Evolutionary conservation across 2,113 vertebrate genomes (phyloP).

Genomic region (Chionodraco myersi): DNA sequence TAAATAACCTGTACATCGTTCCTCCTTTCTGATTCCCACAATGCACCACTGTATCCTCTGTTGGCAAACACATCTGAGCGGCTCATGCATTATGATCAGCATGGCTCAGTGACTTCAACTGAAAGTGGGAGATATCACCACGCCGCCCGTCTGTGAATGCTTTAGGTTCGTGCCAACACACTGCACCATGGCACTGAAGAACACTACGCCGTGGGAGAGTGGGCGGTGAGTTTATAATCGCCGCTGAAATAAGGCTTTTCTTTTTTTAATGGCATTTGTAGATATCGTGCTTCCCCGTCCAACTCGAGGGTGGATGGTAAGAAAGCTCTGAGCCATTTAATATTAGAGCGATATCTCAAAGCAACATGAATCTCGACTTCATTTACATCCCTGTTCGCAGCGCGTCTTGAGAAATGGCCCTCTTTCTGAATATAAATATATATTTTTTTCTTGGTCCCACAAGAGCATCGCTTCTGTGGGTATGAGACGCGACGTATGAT

Average conservation of each 20-base stretch:
- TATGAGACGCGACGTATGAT: no score
- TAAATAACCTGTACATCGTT: background rate
- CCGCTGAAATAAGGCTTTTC: slow-evolving; percentile 25
- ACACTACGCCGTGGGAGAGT: slow-evolving; percentile 9
- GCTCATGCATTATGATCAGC: background rate
- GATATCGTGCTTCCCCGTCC: slow-evolving; percentile 28
- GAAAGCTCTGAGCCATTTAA: slow-evolving; percentile 62
- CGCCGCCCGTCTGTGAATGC: slow-evolving; percentile 27
- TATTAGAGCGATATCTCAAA: slow-evolving; percentile 61
- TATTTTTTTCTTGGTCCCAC: slow-evolving; percentile 3
- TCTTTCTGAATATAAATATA: slow-evolving; percentile 12
- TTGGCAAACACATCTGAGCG: background rate
- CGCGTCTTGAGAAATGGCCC: slow-evolving; percentile 45
- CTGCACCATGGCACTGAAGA: slow-evolving; percentile 42
- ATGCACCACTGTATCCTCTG: background rate
- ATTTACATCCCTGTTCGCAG: slow-evolving; percentile 40
- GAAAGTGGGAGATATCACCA: slow-evolving; percentile 2
- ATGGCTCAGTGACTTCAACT: background rate
- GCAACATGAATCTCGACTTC: slow-evolving; percentile 54
- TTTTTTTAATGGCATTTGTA: slow-evolving; percentile 55
- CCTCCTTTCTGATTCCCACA: background rate
- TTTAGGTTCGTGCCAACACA: slow-evolving; percentile 40
- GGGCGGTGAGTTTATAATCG: slow-evolving; percentile 43
- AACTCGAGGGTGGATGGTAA: slow-evolving; percentile 42
- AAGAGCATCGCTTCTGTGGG: slow-evolving; percentile 20